These are phyloP conservation scores for Gobiocypris rarus DNA, from an alignment of 2,113 vertebrate species.

Conservation along the genomic window DNA sequence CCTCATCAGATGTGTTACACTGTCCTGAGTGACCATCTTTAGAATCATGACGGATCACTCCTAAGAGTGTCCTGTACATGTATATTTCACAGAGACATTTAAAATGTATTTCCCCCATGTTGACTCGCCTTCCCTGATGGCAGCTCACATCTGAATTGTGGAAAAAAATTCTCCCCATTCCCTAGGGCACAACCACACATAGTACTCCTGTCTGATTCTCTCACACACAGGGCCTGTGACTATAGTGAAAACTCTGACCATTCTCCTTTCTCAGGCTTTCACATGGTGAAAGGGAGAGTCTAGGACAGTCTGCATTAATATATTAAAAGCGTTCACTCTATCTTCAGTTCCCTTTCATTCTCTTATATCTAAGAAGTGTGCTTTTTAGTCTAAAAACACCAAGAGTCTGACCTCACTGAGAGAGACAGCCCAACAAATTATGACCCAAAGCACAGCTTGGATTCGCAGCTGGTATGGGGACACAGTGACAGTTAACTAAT, in stretches of 20 bases:
- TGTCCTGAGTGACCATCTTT: not conserved
- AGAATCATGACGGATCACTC: not conserved
- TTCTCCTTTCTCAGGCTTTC: constrained; percentile 23
- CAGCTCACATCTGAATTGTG: not conserved
- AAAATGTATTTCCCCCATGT: not conserved
- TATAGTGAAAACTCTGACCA: constrained; percentile 7
- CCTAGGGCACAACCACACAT: not conserved
- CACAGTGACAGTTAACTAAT: constrained; percentile 25
- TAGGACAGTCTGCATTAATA: constrained; percentile 43
- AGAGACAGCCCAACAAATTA: not conserved
- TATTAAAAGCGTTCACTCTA: constrained; percentile 28
- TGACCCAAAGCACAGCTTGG: constrained; percentile 11
- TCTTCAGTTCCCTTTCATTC: constrained; percentile 14
- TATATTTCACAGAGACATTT: constrained; percentile 5
- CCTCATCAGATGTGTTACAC: not conserved
- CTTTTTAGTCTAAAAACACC: constrained; percentile 10
- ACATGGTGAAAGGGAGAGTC: not conserved
- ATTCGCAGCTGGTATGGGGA: not conserved
- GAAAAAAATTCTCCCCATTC: not conserved
- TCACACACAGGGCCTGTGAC: not conserved
- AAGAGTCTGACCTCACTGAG: constrained; percentile 2
- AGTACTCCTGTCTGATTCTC: constrained; percentile 11
- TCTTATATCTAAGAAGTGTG: constrained; percentile 7
- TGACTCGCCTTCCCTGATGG: not conserved
- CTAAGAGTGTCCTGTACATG: not conserved